Conservation (phyloP, 23 tunicate genomes). For the Phallusia fumigata region DNA sequence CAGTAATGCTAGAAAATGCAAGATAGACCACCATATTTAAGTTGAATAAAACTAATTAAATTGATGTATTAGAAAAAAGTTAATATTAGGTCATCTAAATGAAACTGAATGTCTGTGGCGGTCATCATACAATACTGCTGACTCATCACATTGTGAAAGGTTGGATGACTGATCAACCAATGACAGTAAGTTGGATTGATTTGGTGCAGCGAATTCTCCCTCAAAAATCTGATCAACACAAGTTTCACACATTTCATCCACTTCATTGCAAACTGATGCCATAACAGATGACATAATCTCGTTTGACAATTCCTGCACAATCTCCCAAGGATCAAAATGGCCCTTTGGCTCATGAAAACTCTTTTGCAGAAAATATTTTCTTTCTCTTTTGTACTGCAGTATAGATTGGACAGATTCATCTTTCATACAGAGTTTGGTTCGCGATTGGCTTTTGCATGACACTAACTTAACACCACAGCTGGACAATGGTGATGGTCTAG, state of each 20-base stretch:
- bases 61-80: neutral
- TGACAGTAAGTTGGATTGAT: slow-evolving; percentile 13
- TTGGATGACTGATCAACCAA: slow-evolving; percentile 13
- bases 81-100: neutral
- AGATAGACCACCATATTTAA: neutral
- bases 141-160: neutral
- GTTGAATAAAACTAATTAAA: neutral
- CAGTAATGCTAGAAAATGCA: neutral
- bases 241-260: slow-evolving; percentile 48
- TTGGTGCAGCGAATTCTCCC: slow-evolving; percentile 56
- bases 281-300: slow-evolving; percentile 46
- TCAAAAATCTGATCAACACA: slow-evolving; percentile 65
- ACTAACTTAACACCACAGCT: neutral
- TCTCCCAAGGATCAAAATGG: slow-evolving; percentile 74
- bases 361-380: slow-evolving; percentile 24
- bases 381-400: slow-evolving; percentile 17
- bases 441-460: neutral
- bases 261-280: slow-evolving; percentile 43
- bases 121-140: neutral
- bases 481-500: no score
- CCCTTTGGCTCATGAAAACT: slow-evolving; percentile 62
- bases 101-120: neutral
- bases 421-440: neutral
- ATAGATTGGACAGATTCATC: slow-evolving; percentile 30
- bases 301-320: slow-evolving; percentile 59